Percentiles rank a stretch among this genome's conserved stretches.
These are phyloP conservation scores for Reticulitermes speratus DNA, from an alignment of 1,140 invertebrate genomes.

Conservation along the genomic window DNA sequence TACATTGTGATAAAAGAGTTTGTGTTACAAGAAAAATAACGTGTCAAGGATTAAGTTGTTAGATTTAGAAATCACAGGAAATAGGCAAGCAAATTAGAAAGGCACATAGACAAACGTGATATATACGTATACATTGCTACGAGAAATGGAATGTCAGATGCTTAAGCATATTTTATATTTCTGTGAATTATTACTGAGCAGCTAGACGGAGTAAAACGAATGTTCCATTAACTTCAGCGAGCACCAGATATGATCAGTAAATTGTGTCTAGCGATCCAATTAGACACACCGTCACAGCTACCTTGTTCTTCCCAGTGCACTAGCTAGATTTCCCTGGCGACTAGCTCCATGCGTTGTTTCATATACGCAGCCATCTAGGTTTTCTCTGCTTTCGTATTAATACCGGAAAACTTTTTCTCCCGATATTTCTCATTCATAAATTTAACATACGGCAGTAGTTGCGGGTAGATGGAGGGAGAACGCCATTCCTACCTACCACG, in stretches of 20 bases:
- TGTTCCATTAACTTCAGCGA: neutral
- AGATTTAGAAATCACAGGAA: neutral
- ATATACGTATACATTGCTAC: neutral
- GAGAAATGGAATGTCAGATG: neutral
- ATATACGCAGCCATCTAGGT: neutral
- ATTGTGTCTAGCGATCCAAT: neutral
- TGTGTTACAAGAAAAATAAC: neutral
- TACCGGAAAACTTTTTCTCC: neutral
- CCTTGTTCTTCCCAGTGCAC: neutral
- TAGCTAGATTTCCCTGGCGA: neutral
- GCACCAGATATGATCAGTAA: slow-evolving; percentile 4
- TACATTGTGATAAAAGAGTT: no score
- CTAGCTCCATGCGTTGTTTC: neutral
- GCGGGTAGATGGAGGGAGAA: neutral
- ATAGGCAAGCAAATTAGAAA: neutral
- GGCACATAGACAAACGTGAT: neutral
- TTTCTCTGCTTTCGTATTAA: neutral
- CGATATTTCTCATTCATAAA: neutral
- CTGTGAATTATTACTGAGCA: neutral
- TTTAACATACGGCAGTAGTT: neutral
- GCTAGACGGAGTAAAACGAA: neutral
- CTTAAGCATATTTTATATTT: neutral
- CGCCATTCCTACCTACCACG: neutral
- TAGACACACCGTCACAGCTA: neutral
- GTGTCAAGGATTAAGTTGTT: neutral